These are phyloP conservation scores for Polypterus bichir DNA, from an alignment of 2,113 vertebrate genomes.

Conservation along the genomic window DNA sequence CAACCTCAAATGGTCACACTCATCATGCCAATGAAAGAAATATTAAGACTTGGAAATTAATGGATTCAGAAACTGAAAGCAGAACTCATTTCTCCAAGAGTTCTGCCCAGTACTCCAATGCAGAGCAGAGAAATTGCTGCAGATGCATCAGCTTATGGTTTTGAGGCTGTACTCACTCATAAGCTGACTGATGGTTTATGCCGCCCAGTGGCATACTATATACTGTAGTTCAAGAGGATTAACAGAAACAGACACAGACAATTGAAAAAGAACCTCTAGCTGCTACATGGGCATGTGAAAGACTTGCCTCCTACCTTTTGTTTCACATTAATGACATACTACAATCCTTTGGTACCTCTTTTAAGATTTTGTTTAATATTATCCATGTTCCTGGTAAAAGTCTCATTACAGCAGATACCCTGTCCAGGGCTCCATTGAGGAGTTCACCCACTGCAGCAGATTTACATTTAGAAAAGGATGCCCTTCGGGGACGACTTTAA, in stretches of 20 bases:
- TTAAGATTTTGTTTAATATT: slow-evolving; percentile 14
- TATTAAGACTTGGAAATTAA: slow-evolving; percentile 6
- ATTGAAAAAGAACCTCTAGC: slow-evolving; percentile 15
- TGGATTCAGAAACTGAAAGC: slow-evolving; percentile 11
- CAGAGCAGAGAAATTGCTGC: slow-evolving; percentile 17
- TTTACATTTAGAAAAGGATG: background rate
- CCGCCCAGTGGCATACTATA: slow-evolving; percentile 7
- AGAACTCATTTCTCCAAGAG: slow-evolving; percentile 9
- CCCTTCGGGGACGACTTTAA: too few species aligned
- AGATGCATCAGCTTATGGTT: slow-evolving; percentile 13
- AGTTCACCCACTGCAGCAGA: slow-evolving; percentile 5
- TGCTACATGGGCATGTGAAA: slow-evolving; percentile 12
- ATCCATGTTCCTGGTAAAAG: slow-evolving; percentile 13
- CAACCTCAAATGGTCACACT: slow-evolving; percentile 8
- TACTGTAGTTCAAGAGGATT: slow-evolving; percentile 11
- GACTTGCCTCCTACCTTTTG: slow-evolving; percentile 6
- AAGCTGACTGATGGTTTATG: slow-evolving; percentile 8
- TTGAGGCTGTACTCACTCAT: slow-evolving; percentile 12
- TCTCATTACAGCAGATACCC: slow-evolving; percentile 13
- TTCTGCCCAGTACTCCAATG: slow-evolving; percentile 12
- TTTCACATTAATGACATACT: slow-evolving; percentile 15
- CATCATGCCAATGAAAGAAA: slow-evolving; percentile 6
- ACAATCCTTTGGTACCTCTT: slow-evolving; percentile 15
- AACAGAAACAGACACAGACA: slow-evolving; percentile 10
- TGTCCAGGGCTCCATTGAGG: slow-evolving; percentile 14